Conservation (phyloP, 2,113 vertebrate genomes). For the Leptobrachium leishanense region DNA sequence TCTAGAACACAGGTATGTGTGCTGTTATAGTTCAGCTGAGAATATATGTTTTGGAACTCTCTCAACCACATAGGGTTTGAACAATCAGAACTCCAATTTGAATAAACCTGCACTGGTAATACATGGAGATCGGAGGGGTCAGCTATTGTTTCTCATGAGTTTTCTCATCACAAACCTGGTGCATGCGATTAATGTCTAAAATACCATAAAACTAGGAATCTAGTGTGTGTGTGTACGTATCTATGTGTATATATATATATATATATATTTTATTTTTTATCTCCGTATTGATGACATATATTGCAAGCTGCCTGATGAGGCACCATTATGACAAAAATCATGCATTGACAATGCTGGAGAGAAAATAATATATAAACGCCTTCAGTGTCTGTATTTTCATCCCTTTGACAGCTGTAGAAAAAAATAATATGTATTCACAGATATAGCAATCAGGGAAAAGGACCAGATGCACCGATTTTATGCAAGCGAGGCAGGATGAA, state of each 20-base stretch:
- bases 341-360: neutral
- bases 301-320: neutral
- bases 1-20: slow-evolving; percentile 15
- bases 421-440: slow-evolving; percentile 9
- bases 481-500: neutral
- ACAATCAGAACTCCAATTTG: neutral
- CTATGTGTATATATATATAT: too few species aligned
- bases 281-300: neutral
- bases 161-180: neutral
- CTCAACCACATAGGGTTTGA: neutral
- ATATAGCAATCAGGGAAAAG: slow-evolving; percentile 15
- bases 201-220: neutral
- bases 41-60: slow-evolving; percentile 8
- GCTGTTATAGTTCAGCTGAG: slow-evolving; percentile 33
- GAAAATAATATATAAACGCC: neutral
- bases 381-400: neutral
- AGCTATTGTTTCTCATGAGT: neutral
- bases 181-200: too few species aligned
- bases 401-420: neutral
- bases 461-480: neutral
- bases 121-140: neutral
- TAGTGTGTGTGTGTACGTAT: too few species aligned
- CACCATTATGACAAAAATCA: neutral
- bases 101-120: neutral
- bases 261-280: neutral